Evolutionary conservation across 1,140 invertebrate species (phyloP).

Genomic region (Brachionus calyciflorus): DNA sequence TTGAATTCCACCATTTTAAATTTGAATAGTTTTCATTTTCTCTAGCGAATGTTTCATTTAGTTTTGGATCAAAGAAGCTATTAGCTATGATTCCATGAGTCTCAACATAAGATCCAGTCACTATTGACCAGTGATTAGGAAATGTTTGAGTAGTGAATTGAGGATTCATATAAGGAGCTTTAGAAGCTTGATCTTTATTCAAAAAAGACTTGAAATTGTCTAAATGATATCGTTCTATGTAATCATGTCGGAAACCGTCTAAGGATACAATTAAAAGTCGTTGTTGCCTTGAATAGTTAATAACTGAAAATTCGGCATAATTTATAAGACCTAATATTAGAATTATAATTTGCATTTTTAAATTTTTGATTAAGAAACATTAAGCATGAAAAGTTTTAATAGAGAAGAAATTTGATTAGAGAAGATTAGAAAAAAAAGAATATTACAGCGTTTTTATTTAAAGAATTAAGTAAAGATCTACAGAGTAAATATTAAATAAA

Average conservation of each 20-base stretch:
- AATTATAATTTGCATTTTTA: not conserved
- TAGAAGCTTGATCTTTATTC: conserved; percentile 53
- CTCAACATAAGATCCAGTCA: conserved; percentile 73
- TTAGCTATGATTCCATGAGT: conserved; percentile 72
- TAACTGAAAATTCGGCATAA: not conserved
- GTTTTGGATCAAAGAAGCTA: conserved; percentile 65
- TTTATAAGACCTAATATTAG: not conserved
- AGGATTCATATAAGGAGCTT: conserved; percentile 57
- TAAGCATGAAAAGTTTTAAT: no score
- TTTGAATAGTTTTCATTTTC: not conserved
- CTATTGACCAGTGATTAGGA: conserved; percentile 75
- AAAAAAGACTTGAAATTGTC: conserved; percentile 54
- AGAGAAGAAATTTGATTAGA: no score
- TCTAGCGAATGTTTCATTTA: conserved; percentile 53
- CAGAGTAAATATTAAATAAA: no score
- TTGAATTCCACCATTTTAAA: not conserved
- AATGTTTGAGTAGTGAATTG: conserved; percentile 74
- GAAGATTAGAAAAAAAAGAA: no score
- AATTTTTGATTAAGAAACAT: no score
- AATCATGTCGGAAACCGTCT: conserved; percentile 61
- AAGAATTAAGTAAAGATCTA: no score
- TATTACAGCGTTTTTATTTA: no score
- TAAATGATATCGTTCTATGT: conserved; percentile 52
- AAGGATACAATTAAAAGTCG: conserved; percentile 57
- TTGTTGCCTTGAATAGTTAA: not conserved